Conservation (phyloP, 2,888 invertebrate species). For the Agriopis aurantiaria region DNA sequence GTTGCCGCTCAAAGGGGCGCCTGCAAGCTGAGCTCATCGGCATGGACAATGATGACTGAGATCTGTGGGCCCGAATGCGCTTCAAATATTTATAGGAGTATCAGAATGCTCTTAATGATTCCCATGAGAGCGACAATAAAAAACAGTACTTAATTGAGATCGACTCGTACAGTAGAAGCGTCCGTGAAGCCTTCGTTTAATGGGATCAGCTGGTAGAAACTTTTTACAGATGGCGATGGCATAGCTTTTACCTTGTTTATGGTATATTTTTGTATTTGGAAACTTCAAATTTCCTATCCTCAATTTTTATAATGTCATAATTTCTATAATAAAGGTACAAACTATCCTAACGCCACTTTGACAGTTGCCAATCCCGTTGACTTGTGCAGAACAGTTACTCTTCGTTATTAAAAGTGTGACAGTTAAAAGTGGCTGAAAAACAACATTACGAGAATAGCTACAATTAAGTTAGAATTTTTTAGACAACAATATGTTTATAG, state of each 20-base stretch:
- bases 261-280: too few species aligned
- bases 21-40: conserved; percentile 94
- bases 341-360: too few species aligned
- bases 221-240: too few species aligned
- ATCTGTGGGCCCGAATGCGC: conserved; percentile 44
- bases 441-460: conserved; percentile 4
- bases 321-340: too few species aligned
- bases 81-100: conserved; percentile 46
- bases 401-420: conserved; percentile 29
- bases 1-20: conserved; percentile 94
- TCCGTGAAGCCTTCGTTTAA: conserved; percentile 45
- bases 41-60: conserved; percentile 94
- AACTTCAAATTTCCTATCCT: too few species aligned
- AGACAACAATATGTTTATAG: neutral
- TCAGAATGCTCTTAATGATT: conserved; percentile 33
- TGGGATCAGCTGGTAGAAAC: neutral
- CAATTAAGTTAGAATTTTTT: neutral
- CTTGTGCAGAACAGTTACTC: conserved; percentile 11
- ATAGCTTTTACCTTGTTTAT: too few species aligned
- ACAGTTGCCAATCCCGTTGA: neutral
- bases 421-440: conserved; percentile 20
- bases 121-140: conserved; percentile 41
- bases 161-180: conserved; percentile 29
- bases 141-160: conserved; percentile 26
- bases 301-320: too few species aligned